Evolutionary conservation across 2,888 invertebrate species (phyloP).

Genomic region (Drosophila testacea): DNA sequence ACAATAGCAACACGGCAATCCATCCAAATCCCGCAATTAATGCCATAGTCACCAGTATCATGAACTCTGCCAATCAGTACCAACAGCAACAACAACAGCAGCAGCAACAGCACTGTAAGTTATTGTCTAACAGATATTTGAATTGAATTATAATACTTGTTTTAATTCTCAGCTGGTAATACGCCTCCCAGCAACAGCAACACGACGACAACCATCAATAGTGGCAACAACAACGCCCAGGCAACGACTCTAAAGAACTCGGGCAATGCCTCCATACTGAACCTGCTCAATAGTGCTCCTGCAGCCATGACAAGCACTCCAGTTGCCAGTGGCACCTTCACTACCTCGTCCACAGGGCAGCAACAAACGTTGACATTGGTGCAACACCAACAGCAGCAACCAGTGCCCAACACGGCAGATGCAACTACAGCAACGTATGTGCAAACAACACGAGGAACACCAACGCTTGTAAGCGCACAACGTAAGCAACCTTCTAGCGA

Average conservation of each 20-base stretch:
- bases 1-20: slow-evolving; percentile 71
- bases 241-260: slow-evolving; percentile 75
- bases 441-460: slow-evolving; percentile 72
- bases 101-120: slow-evolving; percentile 60
- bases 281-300: slow-evolving; percentile 91
- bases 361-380: slow-evolving; percentile 79
- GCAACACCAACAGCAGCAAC: slow-evolving; percentile 74
- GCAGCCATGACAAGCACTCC: slow-evolving; percentile 89
- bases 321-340: slow-evolving; percentile 85
- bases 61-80: slow-evolving; percentile 93
- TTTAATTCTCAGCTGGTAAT: slow-evolving; percentile 49
- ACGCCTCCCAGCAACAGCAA: slow-evolving; percentile 51
- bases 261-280: slow-evolving; percentile 90
- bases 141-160: not conserved
- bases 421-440: slow-evolving; percentile 75
- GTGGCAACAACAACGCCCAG: slow-evolving; percentile 24
- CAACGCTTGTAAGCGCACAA: slow-evolving; percentile 64
- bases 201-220: slow-evolving; percentile 33
- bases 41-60: slow-evolving; percentile 92
- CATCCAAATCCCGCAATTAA: slow-evolving; percentile 88
- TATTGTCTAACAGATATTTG: not conserved
- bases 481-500: slow-evolving; percentile 83
- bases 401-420: slow-evolving; percentile 68
- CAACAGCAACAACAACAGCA: slow-evolving; percentile 86
- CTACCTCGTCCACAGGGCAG: slow-evolving; percentile 75